Conservation (phyloP, 53 echinoderm and acorn worm genomes). For the Echinometra lucunter region DNA sequence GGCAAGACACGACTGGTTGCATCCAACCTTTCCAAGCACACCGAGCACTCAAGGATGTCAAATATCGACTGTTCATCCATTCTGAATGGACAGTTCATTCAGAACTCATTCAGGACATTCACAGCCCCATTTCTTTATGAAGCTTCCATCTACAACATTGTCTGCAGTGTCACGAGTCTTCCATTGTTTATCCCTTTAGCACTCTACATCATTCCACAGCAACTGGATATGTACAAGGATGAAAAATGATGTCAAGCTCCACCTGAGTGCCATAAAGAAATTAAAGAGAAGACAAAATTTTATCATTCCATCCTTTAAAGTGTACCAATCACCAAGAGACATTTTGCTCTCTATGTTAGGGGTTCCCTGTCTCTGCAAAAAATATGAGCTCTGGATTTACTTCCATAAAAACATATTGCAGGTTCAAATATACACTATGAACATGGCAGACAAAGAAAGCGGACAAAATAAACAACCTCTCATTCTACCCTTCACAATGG, state of each 20-base stretch:
- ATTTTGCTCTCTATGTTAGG: too few species aligned
- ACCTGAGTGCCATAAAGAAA: background rate
- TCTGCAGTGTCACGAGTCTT: conserved; percentile 8
- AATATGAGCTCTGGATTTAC: too few species aligned
- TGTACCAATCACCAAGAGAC: too few species aligned
- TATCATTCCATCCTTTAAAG: background rate
- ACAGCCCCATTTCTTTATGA: conserved; percentile 4
- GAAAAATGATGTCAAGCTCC: background rate
- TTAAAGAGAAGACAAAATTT: background rate
- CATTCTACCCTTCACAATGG: too few species aligned
- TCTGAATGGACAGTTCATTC: background rate
- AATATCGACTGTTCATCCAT: conserved; percentile 91
- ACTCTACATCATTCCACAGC: conserved; percentile 13
- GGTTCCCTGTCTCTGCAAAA: too few species aligned
- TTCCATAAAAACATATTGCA: too few species aligned
- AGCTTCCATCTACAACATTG: background rate
- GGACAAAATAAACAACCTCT: too few species aligned
- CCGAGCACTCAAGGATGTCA: conserved; percentile 95
- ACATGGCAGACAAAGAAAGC: too few species aligned
- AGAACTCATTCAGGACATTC: background rate
- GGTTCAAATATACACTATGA: too few species aligned
- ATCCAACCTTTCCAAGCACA: conserved; percentile 92
- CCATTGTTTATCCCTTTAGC: background rate
- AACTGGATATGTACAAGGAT: background rate
- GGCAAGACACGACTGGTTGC: conserved; percentile 90